Percentiles rank a stretch among this genome's conserved stretches.
Evolutionary conservation across 2,797 vertebrate species (phyloP).

Genomic region (Enteromius paludinosus): DNA sequence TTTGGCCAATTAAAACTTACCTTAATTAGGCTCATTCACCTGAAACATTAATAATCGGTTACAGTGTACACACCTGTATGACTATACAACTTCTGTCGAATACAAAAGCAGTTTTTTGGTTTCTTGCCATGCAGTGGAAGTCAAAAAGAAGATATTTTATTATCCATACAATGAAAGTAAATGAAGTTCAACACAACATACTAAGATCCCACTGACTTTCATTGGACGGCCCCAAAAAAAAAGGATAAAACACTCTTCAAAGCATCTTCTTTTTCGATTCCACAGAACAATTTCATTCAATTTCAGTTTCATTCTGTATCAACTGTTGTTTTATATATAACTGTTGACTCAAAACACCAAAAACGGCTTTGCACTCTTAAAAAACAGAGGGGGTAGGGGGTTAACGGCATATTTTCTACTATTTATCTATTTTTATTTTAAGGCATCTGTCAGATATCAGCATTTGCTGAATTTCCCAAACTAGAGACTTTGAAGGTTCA

Average conservation of each 20-base stretch:
- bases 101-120: background rate
- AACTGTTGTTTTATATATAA: background rate
- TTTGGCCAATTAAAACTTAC: background rate
- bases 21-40: background rate
- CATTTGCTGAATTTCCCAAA: background rate
- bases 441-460: background rate
- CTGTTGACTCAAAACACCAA: background rate
- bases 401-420: background rate
- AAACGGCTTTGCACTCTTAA: background rate
- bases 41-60: background rate
- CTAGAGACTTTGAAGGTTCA: background rate
- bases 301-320: background rate
- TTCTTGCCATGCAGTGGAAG: background rate
- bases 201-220: background rate
- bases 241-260: background rate
- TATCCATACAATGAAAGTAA: background rate
- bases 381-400: background rate
- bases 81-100: background rate
- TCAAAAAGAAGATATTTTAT: background rate
- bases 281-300: background rate
- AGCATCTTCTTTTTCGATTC: background rate
- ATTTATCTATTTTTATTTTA: background rate
- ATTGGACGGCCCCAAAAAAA: background rate
- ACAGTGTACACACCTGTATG: background rate
- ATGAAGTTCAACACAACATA: background rate